phyloP scores from a whole-genome alignment of 2,797 vertebrate genomes.

The Melanotaenia pygmaea region DNA sequence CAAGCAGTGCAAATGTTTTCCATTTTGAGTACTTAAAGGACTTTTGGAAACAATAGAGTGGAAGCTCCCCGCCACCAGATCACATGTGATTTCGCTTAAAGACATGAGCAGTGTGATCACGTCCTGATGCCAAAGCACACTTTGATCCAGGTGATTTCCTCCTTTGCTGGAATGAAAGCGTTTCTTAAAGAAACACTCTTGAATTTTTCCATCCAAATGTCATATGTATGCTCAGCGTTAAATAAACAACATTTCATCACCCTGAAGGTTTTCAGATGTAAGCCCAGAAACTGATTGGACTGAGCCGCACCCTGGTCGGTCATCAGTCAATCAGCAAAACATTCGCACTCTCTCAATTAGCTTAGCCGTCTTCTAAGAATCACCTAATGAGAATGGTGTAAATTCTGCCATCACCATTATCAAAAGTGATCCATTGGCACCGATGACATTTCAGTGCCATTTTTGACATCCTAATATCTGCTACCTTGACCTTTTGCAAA shows the following conservation, averaged over 20 bases:
- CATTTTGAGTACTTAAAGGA: constrained; percentile 60
- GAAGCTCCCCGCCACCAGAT: constrained; percentile 55
- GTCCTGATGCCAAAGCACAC: constrained; percentile 59
- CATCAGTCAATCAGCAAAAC: constrained; percentile 34
- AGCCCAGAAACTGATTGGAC: constrained; percentile 30
- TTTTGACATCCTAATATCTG: constrained; percentile 82
- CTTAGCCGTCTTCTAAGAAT: constrained; percentile 31
- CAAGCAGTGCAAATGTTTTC: constrained; percentile 70
- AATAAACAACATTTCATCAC: constrained; percentile 31
- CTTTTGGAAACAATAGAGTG: constrained; percentile 66
- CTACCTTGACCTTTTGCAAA: constrained; percentile 87
- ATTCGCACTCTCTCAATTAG: constrained; percentile 49
- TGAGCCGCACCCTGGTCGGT: constrained; percentile 28
- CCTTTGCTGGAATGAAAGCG: constrained; percentile 35
- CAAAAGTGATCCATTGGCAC: constrained; percentile 78
- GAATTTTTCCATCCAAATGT: constrained; percentile 13
- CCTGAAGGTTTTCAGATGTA: constrained; percentile 12
- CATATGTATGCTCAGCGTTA: background rate
- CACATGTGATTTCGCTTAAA: constrained; percentile 74
- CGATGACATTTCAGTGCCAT: constrained; percentile 83
- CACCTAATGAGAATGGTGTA: constrained; percentile 73
- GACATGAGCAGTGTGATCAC: constrained; percentile 65
- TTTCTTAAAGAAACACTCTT: constrained; percentile 41
- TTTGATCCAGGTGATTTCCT: constrained; percentile 79
- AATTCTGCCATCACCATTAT: constrained; percentile 65